These are phyloP conservation scores for Apomyelois bistriatella DNA, from an alignment of 2,888 invertebrate species.

Conservation along the genomic window DNA sequence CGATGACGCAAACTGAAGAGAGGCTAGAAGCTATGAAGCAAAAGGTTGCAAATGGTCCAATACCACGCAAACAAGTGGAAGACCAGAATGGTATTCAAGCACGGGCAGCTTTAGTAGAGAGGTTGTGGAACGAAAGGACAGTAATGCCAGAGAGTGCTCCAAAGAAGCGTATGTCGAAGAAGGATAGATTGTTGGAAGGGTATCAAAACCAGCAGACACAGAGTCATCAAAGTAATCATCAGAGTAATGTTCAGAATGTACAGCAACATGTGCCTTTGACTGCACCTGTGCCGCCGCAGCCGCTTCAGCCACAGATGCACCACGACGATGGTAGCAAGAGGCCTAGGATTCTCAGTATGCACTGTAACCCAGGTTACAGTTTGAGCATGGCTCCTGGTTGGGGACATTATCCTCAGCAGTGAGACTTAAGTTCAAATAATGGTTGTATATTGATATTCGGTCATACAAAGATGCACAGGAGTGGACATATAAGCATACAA, in stretches of 20 bases:
- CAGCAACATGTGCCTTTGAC: background rate
- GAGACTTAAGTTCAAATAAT: conserved; percentile 12
- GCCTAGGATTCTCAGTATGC: conserved; percentile 50
- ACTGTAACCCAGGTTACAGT: conserved; percentile 47
- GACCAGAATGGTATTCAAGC: conserved; percentile 46
- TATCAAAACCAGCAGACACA: conserved; percentile 22
- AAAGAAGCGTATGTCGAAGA: conserved; percentile 57
- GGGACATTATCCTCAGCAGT: conserved; percentile 67
- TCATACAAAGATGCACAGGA: too few species aligned
- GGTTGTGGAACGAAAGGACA: conserved; percentile 58
- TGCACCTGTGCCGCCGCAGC: conserved; percentile 22
- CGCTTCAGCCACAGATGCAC: conserved; percentile 23
- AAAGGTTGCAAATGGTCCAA: conserved; percentile 62
- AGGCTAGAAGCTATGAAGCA: conserved; percentile 67
- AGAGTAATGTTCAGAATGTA: background rate
- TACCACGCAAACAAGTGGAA: conserved; percentile 53
- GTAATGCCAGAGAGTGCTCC: conserved; percentile 45
- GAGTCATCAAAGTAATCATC: background rate
- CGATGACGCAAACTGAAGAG: conserved; percentile 62
- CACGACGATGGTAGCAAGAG: conserved; percentile 59
- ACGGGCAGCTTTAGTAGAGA: conserved; percentile 44
- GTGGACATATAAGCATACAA: too few species aligned
- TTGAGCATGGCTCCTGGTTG: conserved; percentile 55
- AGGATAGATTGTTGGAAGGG: conserved; percentile 46
- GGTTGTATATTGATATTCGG: background rate